Conservation (phyloP, 2,797 vertebrate genomes). For the Phalanger gymnotis region DNA sequence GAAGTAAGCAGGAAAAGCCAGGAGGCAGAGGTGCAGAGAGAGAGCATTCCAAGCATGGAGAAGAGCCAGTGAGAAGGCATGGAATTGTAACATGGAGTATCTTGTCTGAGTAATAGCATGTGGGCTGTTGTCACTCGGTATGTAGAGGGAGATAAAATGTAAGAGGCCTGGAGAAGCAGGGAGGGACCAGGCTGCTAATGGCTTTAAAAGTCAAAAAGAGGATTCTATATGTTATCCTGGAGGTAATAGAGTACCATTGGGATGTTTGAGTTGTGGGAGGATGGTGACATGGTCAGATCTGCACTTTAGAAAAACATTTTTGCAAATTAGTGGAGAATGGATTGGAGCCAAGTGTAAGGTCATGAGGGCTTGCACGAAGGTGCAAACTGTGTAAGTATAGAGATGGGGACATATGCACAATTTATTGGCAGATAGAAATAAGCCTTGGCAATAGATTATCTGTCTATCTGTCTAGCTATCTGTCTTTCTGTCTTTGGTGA, state of each 20-base stretch:
- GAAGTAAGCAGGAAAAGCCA: no score
- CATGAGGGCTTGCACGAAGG: no score
- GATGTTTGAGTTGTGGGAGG: conserved; percentile 16
- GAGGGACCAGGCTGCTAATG: conserved; percentile 5
- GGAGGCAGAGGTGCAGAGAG: not conserved
- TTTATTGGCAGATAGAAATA: not conserved
- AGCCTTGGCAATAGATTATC: not conserved
- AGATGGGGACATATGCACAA: no score
- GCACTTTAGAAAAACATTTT: conserved; percentile 32
- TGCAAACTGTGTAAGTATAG: no score
- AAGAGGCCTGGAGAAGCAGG: conserved; percentile 1
- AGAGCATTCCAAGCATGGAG: not conserved
- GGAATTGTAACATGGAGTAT: no score
- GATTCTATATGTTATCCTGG: conserved; percentile 1
- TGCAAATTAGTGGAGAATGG: not conserved
- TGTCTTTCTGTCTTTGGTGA: no score
- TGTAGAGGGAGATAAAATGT: no score
- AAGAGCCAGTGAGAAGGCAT: no score
- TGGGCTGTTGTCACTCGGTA: no score
- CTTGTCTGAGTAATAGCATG: no score
- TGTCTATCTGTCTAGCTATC: no score
- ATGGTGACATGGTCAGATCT: not conserved
- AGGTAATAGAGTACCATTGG: not conserved
- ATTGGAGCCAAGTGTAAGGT: not conserved
- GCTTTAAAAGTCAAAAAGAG: not conserved